Base-by-base conservation (phyloP, 2,797 vertebrate species). In the Anabacerthia variegaticeps region DNA sequence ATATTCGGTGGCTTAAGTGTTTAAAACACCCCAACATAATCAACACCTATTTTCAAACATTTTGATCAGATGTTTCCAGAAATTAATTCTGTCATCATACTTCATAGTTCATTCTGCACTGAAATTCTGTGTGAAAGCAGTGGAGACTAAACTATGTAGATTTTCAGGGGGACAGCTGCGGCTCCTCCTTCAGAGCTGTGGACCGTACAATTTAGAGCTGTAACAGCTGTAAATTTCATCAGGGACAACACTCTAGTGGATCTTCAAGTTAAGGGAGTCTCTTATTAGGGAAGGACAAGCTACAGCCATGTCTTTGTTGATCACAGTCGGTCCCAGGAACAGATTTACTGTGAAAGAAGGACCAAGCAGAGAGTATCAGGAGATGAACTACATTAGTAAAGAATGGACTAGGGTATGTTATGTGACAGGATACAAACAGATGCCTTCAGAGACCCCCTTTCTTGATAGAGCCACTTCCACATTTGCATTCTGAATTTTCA, bases 201-300 rank as follows among this genome's bases (percentile, higher is more conserved):
- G 41, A 19, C 7, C 78, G 30, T 15, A 59, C 8, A 68, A 78
- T 23, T 75, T 55, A 68, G 69, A 85, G 59, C 49, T 75, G 15
- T 39, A 89, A 76, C 21, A 85, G 78, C 78, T 73, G 79, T 48
- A 81, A 58, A 75, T 84, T 94, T 93, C 85, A 88, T 54, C 58
- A 54, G 79, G 66, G 55, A 88, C 4, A 0, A 66, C 52, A 67
- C 12, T 71, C 19, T 9, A 55, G n/a, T 18, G 39, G 36, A 90
- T 72, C 30, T 88, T 56, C 56, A 87, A 78, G 37, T 65, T 74
- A 85, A 75, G 44, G 14, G 36, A 81, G 39, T 56, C 67, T 34
- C 43, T 61, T 61, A 23, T 71, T 71, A 71, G 30, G 49, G 41
- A 91, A 74, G 20, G 36, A 72, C 27, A 78, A 32, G 43, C 51